phyloP scores from a whole-genome alignment of 2,888 invertebrate species.

The Monoplex corrugatus region DNA sequence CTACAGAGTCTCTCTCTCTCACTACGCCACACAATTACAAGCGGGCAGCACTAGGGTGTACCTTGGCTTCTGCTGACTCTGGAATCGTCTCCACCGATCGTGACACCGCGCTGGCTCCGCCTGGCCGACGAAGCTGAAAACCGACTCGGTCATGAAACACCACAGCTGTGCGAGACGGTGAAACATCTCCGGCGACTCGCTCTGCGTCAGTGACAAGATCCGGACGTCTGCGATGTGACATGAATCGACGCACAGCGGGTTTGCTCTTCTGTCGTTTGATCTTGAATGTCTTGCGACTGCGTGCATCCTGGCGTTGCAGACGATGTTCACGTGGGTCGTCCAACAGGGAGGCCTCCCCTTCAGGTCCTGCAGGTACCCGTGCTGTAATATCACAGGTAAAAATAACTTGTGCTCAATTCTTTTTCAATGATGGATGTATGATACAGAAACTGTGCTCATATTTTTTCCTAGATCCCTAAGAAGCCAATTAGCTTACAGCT shows the following conservation, averaged over 20 bases:
- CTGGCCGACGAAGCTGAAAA: conserved; percentile 57
- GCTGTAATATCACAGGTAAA: background rate
- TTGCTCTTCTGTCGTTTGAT: conserved; percentile 78
- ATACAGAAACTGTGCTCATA: too few relatives aligned
- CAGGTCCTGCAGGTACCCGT: conserved; percentile 17
- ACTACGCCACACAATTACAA: conserved; percentile 46
- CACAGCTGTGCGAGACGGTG: conserved; percentile 53
- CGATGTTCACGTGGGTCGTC: conserved; percentile 81
- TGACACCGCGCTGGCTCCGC: conserved; percentile 56
- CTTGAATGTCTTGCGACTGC: conserved; percentile 96
- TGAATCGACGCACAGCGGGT: conserved; percentile 65
- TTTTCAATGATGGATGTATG: too few relatives aligned
- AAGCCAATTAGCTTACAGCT: too few relatives aligned
- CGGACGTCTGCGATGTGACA: conserved; percentile 63
- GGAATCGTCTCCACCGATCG: conserved; percentile 73
- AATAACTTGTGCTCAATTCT: too few relatives aligned
- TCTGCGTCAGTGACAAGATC: conserved; percentile 68
- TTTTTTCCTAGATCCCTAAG: too few relatives aligned
- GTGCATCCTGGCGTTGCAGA: conserved; percentile 95
- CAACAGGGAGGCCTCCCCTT: conserved; percentile 31
- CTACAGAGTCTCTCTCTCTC: background rate
- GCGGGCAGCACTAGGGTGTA: conserved; percentile 60
- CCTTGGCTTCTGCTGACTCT: conserved; percentile 71
- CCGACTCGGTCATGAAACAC: conserved; percentile 60
- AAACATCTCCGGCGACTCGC: conserved; percentile 54